Conservation (phyloP, 2,888 invertebrate genomes). For the Limnephilus marmoratus region DNA sequence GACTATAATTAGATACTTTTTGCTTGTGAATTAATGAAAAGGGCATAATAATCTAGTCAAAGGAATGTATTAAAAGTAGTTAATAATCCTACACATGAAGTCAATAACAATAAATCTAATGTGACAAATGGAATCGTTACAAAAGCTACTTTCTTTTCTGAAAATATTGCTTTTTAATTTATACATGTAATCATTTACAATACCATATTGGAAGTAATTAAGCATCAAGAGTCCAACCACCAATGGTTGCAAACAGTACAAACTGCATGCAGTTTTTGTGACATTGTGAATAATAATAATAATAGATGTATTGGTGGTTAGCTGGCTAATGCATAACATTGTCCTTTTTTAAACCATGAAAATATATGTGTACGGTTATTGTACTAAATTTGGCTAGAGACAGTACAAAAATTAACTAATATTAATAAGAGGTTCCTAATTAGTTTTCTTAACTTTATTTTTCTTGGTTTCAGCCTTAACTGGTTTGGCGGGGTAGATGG, state of each 20-base stretch:
- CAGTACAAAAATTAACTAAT: neutral
- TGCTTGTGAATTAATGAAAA: neutral
- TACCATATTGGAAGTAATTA: neutral
- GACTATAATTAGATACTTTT: neutral
- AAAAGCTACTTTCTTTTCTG: neutral
- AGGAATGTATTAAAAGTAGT: slow-evolving; percentile 8
- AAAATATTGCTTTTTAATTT: neutral
- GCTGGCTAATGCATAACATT: neutral
- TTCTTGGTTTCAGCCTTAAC: slow-evolving; percentile 40
- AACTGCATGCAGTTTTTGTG: neutral
- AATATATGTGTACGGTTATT: neutral
- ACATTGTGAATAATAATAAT: neutral
- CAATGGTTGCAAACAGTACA: neutral
- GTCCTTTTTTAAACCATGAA: neutral
- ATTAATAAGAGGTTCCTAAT: slow-evolving; percentile 12
- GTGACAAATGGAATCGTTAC: neutral
- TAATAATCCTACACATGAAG: neutral
- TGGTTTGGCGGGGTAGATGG: slow-evolving; percentile 81
- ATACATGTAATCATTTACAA: neutral
- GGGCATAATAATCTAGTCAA: neutral
- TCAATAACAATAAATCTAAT: neutral
- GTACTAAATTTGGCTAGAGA: neutral
- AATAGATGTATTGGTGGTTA: neutral
- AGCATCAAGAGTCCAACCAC: neutral
- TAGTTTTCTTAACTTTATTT: slow-evolving; percentile 52